Evolutionary conservation across 2,888 invertebrate genomes (phyloP), one percentile per base, ranked within the genome.

Genomic region (Amphipoea lucens): DNA sequence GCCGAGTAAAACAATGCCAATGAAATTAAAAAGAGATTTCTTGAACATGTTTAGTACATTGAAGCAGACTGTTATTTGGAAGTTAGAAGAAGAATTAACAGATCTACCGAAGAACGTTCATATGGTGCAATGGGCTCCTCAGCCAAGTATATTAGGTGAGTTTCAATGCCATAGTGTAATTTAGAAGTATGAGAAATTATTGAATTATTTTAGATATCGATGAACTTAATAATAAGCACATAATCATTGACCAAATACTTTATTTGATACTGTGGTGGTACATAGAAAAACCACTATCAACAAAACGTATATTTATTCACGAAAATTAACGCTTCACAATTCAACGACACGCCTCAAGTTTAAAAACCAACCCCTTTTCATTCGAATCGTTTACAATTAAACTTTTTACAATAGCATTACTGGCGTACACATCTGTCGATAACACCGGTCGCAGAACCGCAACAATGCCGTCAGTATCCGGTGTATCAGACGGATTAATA

Each of bases 51-150:
- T 97, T 70, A 91, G 94, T 1, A 88, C 85, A 68, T 83, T 97
- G 40, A 94, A 95, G 65, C 96, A 97, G 83, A 95, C 94, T 0
- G 95, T 97, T 0, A 85, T 97, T 63, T 97, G 96, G 96, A 97
- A 97, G 86, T 94, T 94, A 83, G 95, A 96, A 86, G 94, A 93
- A 66, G 87, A 89, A 1, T 69, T 94, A 9, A 82, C 89, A 6
- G 89, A 91, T 54, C 51, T 92, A 48, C 95, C 96, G 0, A 88
- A 90, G 36, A 97, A 97, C 83, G 93, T 97, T 0, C 93, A 94
- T 73, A 88, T 95, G 11, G 72, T 94, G 36, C 90, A 95, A 45
- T 97, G 96, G 94, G 93, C 95, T 62, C 95, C 96, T 4, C 95
- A 96, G 72, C 93, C 91, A 23, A 94, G 93, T 78, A 94, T 96